Percentiles rank a stretch among this genome's conserved stretches.
phyloP scores from a whole-genome alignment of 2,888 invertebrate genomes.

The Drosophila siamana region DNA sequence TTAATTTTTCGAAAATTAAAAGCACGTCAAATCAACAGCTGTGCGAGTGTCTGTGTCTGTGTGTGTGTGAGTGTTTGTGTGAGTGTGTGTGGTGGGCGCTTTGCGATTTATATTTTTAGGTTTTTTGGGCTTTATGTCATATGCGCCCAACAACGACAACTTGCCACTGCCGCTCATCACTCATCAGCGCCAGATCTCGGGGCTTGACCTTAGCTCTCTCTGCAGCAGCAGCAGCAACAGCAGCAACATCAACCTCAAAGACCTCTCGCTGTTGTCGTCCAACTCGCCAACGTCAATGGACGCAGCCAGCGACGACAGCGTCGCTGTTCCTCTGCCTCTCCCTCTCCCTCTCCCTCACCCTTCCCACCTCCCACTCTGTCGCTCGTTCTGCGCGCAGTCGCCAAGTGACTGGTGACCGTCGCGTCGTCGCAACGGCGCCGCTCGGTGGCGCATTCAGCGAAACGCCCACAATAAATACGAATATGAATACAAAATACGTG shows the following conservation, averaged over 20 bases:
- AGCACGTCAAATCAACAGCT: conserved; percentile 68
- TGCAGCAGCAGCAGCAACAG: conserved; percentile 40
- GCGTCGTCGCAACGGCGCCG: conserved; percentile 70
- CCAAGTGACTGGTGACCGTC: conserved; percentile 44
- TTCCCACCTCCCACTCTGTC: too few relatives aligned
- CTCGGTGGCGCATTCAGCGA: conserved; percentile 64
- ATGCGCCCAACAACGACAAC: conserved; percentile 37
- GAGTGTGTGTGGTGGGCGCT: conserved; percentile 60
- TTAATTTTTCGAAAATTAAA: conserved; percentile 75
- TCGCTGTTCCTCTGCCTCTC: background rate
- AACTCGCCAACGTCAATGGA: conserved; percentile 73
- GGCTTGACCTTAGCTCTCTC: conserved; percentile 70
- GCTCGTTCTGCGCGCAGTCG: conserved; percentile 13
- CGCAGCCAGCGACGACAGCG: conserved; percentile 54
- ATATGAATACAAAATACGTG: conserved; percentile 19
- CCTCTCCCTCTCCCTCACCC: too few relatives aligned
- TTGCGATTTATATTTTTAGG: conserved; percentile 69
- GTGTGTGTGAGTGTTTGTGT: conserved; percentile 46
- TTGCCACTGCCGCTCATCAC: conserved; percentile 54
- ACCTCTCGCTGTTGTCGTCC: conserved; percentile 25
- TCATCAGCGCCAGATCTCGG: conserved; percentile 47
- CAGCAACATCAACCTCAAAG: conserved; percentile 15
- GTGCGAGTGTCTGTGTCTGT: conserved; percentile 20
- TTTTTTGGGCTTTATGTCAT: conserved; percentile 54
- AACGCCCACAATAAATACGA: conserved; percentile 58